Evolutionary conservation across 53 echinoderm and acorn worm species (phyloP), one percentile per base, ranked within the genome.

Genomic region (Patiria pectinifera): DNA sequence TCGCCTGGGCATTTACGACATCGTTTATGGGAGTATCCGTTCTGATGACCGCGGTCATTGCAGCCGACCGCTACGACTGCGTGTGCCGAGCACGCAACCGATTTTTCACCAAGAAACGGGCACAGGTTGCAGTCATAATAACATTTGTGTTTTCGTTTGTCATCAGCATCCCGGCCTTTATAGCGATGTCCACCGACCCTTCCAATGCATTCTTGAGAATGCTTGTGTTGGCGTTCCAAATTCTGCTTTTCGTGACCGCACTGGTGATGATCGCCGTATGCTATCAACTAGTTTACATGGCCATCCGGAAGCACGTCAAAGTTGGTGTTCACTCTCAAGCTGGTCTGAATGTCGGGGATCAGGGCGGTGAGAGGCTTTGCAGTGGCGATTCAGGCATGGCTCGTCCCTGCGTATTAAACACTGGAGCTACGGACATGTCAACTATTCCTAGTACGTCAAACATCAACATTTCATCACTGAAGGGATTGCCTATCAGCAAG

Each of bases 51-150:
- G 53, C 26, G 14, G 4, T 87, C 2, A 87, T 87, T 35, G 87
- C 87, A 76, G 87, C 59, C 10, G 87, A 87, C 59, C 87, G 87
- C 76, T 87, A 87, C 76, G 85, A 85, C 71, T 85, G 85, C 18
- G 43, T 85, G 25, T 85, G 85, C 71, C 85, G 85, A n/a, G 69
- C 74, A 11, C 87, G 22, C 25, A 87, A 49, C 6, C 75, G 87
- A 15, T 74, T 87, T 2, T 76, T 87, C 87, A 76, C 48, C 76
- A 15, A 1, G 72, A 87, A 48, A 75, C 25, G 87, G 76, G 74
- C 48, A 19, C 72, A 87, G 76, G 16, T 76, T 2, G 58, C 87
- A n/a, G 48, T 74, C n/a, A 26, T 13, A 4, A 49, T 25, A 13
- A 25, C 74, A 24, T 8, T 60, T 2, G 2, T 35, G 8, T 22